Evolutionary conservation across 1,140 invertebrate species (phyloP).

Genomic region (Heliconius nattereri): DNA sequence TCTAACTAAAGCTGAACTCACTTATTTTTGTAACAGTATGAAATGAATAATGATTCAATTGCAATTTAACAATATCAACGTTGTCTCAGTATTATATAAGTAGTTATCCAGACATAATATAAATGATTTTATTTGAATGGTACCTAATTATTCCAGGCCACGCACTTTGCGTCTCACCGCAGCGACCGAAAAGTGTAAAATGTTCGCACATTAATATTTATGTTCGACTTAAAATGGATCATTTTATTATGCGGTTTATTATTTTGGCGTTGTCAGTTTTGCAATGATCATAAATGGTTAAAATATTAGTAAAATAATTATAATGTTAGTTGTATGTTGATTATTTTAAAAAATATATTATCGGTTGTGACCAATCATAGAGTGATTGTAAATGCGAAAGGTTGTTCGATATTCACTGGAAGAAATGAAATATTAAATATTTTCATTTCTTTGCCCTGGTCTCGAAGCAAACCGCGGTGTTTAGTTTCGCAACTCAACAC

Average conservation of each 20-base stretch:
- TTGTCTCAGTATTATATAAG: not conserved
- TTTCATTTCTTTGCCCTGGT: no score
- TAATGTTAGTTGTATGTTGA: not conserved
- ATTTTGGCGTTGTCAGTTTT: constrained; percentile 34
- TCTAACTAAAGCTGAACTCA: no score
- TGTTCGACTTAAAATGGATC: constrained; percentile 34
- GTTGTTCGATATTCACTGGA: no score
- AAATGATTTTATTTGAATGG: constrained; percentile 9
- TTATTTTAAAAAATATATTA: no score
- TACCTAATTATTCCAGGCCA: constrained; percentile 39
- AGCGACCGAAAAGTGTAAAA: constrained; percentile 38
- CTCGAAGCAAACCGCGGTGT: no score
- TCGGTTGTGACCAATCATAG: no score
- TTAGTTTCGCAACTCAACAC: no score
- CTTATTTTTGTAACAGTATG: no score
- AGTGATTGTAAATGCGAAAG: no score
- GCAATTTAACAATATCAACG: no score
- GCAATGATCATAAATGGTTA: constrained; percentile 4
- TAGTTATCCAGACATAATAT: not conserved
- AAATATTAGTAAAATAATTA: not conserved
- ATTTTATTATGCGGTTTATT: constrained; percentile 40
- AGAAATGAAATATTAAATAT: no score
- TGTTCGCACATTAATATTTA: constrained; percentile 36
- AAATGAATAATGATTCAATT: no score
- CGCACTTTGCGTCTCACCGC: constrained; percentile 36